Conservation (phyloP, 2,797 vertebrate species). For the Darevskia mixta region DNA sequence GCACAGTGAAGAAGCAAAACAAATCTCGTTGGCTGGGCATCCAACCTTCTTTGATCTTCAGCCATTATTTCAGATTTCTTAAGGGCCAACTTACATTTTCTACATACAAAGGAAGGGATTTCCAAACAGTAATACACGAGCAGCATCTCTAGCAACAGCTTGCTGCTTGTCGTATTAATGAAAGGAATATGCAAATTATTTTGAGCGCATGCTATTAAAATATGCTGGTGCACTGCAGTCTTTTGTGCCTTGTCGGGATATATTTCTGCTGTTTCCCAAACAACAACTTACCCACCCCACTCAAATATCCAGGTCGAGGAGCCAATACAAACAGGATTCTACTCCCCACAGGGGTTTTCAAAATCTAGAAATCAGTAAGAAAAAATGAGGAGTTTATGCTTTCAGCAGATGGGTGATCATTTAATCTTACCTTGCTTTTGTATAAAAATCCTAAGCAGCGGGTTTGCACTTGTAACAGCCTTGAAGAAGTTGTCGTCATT, state of each 20-base stretch:
- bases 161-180: neutral
- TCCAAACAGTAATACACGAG: neutral
- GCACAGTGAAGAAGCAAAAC: neutral
- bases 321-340: neutral
- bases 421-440: conserved; percentile 97
- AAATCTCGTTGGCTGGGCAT: neutral
- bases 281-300: neutral
- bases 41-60: neutral
- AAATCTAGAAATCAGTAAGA: neutral
- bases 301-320: neutral
- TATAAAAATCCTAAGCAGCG: conserved; percentile 95
- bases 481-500: conserved; percentile 99
- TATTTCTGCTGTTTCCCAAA: neutral
- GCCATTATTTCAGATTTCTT: neutral
- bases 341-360: neutral
- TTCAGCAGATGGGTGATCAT: neutral
- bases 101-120: conserved; percentile 1
- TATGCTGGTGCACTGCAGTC: neutral
- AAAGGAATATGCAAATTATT: conserved; percentile 17
- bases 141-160: neutral
- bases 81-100: neutral
- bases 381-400: neutral
- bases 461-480: conserved; percentile 94
- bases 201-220: neutral
- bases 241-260: neutral